A percentile compares a stretch with the other conserved stretches of the same genome.
These are phyloP conservation scores for Cygnus atratus DNA, from an alignment of 2,113 vertebrate species.

Conservation along the genomic window DNA sequence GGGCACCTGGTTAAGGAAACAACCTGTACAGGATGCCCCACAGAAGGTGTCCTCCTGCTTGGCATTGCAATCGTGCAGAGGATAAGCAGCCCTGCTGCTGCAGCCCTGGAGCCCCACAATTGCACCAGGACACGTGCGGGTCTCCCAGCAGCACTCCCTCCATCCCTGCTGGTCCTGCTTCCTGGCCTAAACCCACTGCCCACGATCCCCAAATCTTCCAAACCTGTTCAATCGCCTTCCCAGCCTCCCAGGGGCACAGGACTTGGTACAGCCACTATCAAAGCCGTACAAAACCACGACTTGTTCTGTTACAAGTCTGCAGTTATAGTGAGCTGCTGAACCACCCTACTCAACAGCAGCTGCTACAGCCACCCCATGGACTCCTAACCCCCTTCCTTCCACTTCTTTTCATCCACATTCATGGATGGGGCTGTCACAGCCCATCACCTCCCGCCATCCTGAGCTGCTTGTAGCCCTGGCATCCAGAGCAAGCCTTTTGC, in stretches of 20 bases:
- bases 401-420: not conserved
- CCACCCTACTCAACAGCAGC: not conserved
- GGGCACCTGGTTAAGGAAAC: not conserved
- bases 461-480: not conserved
- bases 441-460: not conserved
- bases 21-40: not conserved
- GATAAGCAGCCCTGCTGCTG: too few species aligned
- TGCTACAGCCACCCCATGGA: not conserved
- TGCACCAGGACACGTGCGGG: accelerated
- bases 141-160: not conserved
- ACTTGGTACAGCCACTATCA: accelerated
- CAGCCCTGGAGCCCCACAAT: not conserved
- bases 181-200: not conserved
- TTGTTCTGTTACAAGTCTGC: not conserved
- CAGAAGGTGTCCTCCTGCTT: not conserved
- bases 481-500: not conserved
- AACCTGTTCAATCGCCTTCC: not conserved
- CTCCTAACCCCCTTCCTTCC: not conserved
- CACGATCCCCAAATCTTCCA: not conserved
- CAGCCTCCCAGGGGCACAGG: not conserved
- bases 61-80: not conserved
- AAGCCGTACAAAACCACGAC: not conserved
- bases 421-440: not conserved
- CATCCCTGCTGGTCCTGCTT: not conserved
- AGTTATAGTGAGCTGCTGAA: not conserved